phyloP scores from a whole-genome alignment of 2,797 vertebrate genomes.

The Prionace glauca region DNA sequence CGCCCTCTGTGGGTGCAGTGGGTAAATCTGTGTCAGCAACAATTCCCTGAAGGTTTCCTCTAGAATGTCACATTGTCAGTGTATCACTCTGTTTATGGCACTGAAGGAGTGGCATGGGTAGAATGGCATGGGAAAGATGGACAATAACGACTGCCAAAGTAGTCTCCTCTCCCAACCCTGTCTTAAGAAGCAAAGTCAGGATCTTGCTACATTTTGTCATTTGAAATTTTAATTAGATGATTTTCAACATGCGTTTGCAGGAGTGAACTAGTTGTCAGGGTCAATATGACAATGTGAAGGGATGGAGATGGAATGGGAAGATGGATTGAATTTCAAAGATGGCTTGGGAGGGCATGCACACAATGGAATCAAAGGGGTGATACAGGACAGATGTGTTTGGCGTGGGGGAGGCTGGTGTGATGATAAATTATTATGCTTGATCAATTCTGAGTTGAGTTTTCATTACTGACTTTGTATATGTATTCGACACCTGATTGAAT shows the following conservation, averaged over 20 bases:
- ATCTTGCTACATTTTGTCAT: background rate
- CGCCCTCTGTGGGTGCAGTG: background rate
- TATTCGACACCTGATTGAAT: background rate
- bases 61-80: background rate
- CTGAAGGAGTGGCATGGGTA: too few species aligned
- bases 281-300: background rate
- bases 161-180: background rate
- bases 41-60: background rate
- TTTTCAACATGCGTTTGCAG: background rate
- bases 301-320: background rate
- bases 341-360: background rate
- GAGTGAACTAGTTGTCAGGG: background rate
- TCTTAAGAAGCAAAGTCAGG: background rate
- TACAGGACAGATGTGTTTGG: background rate
- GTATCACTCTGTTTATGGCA: too few species aligned
- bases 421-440: background rate
- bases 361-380: too few species aligned
- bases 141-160: background rate
- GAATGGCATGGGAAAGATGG: background rate
- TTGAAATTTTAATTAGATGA: background rate
- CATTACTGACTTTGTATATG: background rate
- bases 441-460: background rate
- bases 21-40: background rate
- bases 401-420: too few species aligned
- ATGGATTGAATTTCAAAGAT: background rate